phyloP scores from a whole-genome alignment of 2,888 invertebrate genomes.

The Xestia xanthographa region DNA sequence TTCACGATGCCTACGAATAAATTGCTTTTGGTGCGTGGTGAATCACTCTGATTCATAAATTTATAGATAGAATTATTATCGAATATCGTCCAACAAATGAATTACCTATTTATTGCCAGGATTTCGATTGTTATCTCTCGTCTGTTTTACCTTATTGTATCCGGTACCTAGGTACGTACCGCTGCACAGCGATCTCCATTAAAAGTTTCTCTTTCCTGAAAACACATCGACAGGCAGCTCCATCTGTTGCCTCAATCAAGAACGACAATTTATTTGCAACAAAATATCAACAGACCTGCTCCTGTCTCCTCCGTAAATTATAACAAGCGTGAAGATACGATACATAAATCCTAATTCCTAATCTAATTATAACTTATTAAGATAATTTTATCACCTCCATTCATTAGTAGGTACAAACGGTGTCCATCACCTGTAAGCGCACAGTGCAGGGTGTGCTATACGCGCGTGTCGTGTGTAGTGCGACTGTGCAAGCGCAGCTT shows the following conservation, averaged over 20 bases:
- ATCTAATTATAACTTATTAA: constrained; percentile 18
- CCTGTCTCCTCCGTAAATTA: neutral
- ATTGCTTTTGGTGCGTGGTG: constrained; percentile 9
- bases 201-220: neutral
- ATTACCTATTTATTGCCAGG: neutral
- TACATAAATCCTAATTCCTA: neutral
- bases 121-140: neutral
- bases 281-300: neutral
- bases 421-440: neutral
- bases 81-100: neutral
- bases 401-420: constrained; percentile 1
- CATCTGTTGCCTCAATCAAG: constrained; percentile 23
- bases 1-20: constrained; percentile 1
- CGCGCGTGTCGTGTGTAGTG: constrained; percentile 35
- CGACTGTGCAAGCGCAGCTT: constrained; percentile 75
- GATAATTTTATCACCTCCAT: constrained; percentile 17
- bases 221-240: constrained; percentile 9
- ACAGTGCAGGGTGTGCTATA: constrained; percentile 21
- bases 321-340: constrained; percentile 12
- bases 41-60: constrained; percentile 14
- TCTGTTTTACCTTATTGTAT: neutral
- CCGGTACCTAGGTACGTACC: neutral
- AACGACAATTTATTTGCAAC: neutral
- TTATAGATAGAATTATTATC: constrained; percentile 2
- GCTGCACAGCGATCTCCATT: neutral